Evolutionary conservation across 2,113 vertebrate species (phyloP).

Genomic region (Anseranas semipalmata): DNA sequence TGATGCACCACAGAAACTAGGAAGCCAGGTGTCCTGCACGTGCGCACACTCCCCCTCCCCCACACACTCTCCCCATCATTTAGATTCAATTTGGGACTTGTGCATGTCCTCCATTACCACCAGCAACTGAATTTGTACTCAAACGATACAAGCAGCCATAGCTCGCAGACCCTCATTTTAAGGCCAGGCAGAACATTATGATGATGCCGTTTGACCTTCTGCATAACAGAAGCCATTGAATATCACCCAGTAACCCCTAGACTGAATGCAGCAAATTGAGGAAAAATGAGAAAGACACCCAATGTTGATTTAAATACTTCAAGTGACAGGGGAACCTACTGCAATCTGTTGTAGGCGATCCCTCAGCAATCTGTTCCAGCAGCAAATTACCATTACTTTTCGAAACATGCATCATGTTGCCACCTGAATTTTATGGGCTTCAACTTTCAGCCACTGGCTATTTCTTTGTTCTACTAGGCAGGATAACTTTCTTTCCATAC

Average conservation of each 20-base stretch:
- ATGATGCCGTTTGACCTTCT: neutral
- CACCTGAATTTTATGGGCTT: neutral
- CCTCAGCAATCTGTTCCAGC: neutral
- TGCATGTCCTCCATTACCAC: neutral
- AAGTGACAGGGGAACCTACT: neutral
- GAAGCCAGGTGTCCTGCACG: neutral
- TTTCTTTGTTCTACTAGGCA: neutral
- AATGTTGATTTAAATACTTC: neutral
- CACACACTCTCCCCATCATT: neutral
- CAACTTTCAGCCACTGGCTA: neutral
- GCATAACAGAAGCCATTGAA: neutral
- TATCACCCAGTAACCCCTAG: neutral
- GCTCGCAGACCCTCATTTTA: neutral
- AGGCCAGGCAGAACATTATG: neutral
- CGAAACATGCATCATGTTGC: neutral
- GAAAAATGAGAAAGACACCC: neutral
- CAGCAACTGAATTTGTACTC: neutral
- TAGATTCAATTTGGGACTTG: conserved; percentile 1
- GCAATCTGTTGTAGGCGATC: too few relatives aligned
- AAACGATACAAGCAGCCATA: neutral
- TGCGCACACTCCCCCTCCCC: neutral
- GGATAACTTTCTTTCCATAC: neutral
- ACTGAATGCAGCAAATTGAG: neutral
- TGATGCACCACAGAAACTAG: neutral
- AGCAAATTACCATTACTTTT: neutral